Percentiles rank a stretch among this genome's conserved stretches.
Conservation (phyloP, 2,888 invertebrate species). For the Chalcis sispes region DNA sequence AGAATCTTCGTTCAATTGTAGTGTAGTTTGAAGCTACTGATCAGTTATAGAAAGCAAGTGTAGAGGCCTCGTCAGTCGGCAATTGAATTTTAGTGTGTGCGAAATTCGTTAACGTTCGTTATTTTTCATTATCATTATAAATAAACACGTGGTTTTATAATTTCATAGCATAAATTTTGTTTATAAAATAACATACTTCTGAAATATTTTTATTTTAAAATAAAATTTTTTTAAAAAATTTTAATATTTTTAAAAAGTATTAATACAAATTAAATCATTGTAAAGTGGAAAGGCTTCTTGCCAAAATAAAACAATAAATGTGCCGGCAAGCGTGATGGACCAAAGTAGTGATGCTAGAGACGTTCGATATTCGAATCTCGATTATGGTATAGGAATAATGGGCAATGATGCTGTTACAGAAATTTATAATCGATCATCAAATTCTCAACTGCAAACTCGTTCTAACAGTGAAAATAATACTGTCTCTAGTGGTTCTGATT, state of each 20-base stretch:
- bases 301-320: slow-evolving; percentile 67
- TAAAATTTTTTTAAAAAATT: background rate
- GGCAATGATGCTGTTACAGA: slow-evolving; percentile 86
- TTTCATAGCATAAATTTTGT: background rate
- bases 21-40: slow-evolving; percentile 25
- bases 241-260: background rate
- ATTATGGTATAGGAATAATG: slow-evolving; percentile 90
- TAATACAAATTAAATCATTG: background rate
- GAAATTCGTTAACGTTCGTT: slow-evolving; percentile 69
- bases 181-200: background rate
- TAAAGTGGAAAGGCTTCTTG: slow-evolving; percentile 71
- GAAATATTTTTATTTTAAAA: background rate
- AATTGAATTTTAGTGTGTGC: slow-evolving; percentile 68
- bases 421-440: slow-evolving; percentile 81
- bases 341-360: slow-evolving; percentile 92
- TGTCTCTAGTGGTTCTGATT: slow-evolving; percentile 67
- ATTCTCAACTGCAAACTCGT: slow-evolving; percentile 75
- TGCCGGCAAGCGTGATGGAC: slow-evolving; percentile 82
- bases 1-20: background rate
- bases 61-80: slow-evolving; percentile 58
- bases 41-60: slow-evolving; percentile 24
- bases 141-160: slow-evolving; percentile 69
- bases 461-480: slow-evolving; percentile 65
- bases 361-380: slow-evolving; percentile 89
- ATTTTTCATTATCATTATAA: slow-evolving; percentile 68